Evolutionary conservation across 2,113 vertebrate genomes (phyloP).

Genomic region (Misgurnus anguillicaudatus): DNA sequence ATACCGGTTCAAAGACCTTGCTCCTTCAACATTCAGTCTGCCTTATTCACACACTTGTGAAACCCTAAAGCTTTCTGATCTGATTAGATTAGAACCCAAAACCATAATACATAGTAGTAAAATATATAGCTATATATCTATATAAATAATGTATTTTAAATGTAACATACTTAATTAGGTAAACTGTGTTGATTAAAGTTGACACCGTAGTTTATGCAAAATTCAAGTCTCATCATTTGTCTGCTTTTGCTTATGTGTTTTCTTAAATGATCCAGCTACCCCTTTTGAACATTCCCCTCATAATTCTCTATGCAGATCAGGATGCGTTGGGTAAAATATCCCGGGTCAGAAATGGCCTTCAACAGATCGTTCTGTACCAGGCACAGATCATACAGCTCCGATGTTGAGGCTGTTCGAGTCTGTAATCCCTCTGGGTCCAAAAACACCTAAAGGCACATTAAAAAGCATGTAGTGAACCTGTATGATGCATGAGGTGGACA

Average conservation of each 20-base stretch:
- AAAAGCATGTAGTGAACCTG: neutral
- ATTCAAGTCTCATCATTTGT: neutral
- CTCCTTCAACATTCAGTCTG: neutral
- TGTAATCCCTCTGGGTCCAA: constrained; percentile 56
- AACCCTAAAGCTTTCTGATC: neutral
- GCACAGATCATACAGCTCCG: constrained; percentile 79
- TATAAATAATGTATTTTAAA: neutral
- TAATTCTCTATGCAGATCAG: constrained; percentile 84
- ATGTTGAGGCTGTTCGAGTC: constrained; percentile 67
- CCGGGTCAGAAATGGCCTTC: constrained; percentile 78
- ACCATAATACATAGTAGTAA: neutral
- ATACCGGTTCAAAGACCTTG: neutral
- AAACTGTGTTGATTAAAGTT: neutral
- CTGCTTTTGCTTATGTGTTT: neutral
- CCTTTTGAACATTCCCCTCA: constrained; percentile 73
- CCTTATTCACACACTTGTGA: neutral
- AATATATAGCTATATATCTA: neutral
- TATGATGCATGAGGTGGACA: neutral
- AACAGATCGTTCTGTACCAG: constrained; percentile 87
- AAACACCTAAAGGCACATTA: constrained; percentile 76
- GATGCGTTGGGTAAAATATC: constrained; percentile 81
- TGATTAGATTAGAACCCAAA: neutral
- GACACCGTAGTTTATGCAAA: neutral
- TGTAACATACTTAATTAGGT: neutral
- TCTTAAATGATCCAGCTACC: constrained; percentile 39